A percentile compares a stretch with the other conserved stretches of the same genome.
Evolutionary conservation across 92 coral and sea anemone genomes (phyloP).

Genomic region (Epizoanthus stellaris): DNA sequence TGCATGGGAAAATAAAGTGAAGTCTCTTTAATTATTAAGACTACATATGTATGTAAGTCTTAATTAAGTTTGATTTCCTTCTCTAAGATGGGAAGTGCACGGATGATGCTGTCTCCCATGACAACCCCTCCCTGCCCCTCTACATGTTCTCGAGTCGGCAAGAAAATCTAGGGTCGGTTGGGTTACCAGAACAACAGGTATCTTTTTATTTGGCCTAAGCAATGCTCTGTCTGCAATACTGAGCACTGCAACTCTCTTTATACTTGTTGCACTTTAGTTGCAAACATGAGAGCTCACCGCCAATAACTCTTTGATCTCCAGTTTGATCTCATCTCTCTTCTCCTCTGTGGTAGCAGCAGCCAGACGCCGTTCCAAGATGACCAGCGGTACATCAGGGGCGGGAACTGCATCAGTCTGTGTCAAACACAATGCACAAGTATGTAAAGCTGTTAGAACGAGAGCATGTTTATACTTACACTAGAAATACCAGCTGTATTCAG

Average conservation of each 20-base stretch:
- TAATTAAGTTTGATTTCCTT: too few species aligned
- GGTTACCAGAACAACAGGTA: too few species aligned
- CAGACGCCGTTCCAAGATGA: slow-evolving; percentile 75
- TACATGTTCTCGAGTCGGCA: neutral
- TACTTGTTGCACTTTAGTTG: neutral
- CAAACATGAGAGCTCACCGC: slow-evolving; percentile 44
- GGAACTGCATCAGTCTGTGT: slow-evolving; percentile 90
- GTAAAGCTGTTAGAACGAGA: neutral
- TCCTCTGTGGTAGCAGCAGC: slow-evolving; percentile 48
- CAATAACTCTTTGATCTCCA: slow-evolving; percentile 66
- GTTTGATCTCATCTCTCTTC: slow-evolving; percentile 50
- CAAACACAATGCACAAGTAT: neutral
- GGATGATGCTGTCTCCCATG: neutral
- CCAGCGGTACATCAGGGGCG: slow-evolving; percentile 90
- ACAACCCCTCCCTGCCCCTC: neutral
- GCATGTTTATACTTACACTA: too few species aligned
- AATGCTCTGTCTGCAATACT: too few species aligned
- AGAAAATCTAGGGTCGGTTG: too few species aligned
- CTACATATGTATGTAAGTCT: too few species aligned
- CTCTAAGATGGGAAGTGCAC: too few species aligned
- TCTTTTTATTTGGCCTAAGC: too few species aligned
- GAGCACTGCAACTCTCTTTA: neutral
- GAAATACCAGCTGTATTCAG: neutral
- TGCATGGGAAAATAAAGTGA: slow-evolving; percentile 15
- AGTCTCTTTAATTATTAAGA: too few species aligned